phyloP scores from a whole-genome alignment of 2,888 invertebrate genomes.

The Cantharis rufa region DNA sequence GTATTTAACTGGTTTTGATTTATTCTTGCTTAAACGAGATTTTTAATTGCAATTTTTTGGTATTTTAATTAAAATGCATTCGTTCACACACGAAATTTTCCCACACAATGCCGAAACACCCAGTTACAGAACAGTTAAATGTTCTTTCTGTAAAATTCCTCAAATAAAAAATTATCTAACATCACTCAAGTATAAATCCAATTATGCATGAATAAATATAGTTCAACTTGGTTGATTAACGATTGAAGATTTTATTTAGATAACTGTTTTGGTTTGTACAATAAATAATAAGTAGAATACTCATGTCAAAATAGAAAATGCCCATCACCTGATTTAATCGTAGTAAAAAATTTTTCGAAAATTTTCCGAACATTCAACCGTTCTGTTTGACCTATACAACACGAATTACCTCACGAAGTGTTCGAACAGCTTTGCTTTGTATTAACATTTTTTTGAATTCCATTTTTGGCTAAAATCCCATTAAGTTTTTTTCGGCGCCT shows the following conservation, averaged over 20 bases:
- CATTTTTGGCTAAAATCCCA: neutral
- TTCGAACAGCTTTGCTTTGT: neutral
- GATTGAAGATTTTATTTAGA: slow-evolving; percentile 1
- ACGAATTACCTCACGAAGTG: neutral
- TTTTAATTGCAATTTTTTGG: neutral
- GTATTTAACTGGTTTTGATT: neutral
- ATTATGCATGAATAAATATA: slow-evolving; percentile 8
- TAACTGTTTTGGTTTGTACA: slow-evolving; percentile 1
- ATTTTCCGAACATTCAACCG: neutral
- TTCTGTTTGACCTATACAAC: neutral
- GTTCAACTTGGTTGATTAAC: slow-evolving; percentile 5
- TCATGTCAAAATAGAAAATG: neutral
- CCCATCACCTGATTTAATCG: neutral
- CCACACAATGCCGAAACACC: neutral
- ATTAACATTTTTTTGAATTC: neutral
- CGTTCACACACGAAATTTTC: neutral
- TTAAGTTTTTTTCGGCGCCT: neutral
- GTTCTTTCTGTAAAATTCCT: neutral
- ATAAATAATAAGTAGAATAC: neutral
- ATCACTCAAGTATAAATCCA: slow-evolving; percentile 5
- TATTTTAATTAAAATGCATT: neutral
- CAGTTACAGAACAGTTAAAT: neutral
- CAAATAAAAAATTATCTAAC: neutral
- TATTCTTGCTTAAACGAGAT: neutral
- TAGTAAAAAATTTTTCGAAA: neutral